A percentile compares a stretch with the other conserved stretches of the same genome.
Conservation (phyloP, 2,888 invertebrate genomes). For the Hetaerina titia region DNA sequence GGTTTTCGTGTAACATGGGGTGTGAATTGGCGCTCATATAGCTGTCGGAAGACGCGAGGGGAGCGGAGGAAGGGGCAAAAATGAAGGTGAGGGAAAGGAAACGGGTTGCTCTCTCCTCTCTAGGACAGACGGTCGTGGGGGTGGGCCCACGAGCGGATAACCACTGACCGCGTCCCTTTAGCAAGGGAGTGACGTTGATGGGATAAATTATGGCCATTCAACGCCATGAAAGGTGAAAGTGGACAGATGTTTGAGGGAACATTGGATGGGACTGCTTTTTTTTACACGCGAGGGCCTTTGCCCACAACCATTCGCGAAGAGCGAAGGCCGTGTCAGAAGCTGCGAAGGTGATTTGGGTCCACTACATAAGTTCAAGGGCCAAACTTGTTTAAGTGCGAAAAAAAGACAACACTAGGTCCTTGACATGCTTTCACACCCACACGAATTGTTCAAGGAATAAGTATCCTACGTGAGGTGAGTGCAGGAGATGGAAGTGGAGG, state of each 20-base stretch:
- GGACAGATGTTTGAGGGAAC: conserved; percentile 35
- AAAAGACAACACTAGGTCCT: neutral
- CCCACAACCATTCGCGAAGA: neutral
- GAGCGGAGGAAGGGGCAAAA: neutral
- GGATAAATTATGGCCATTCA: conserved; percentile 35
- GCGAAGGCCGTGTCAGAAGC: neutral
- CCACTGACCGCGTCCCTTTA: conserved; percentile 31
- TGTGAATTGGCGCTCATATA: conserved; percentile 35
- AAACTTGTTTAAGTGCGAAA: neutral
- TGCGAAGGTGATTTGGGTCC: conserved; percentile 6
- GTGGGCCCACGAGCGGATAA: neutral
- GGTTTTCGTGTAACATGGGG: conserved; percentile 35
- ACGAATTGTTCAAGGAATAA: neutral
- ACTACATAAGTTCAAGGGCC: neutral
- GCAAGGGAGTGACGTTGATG: conserved; percentile 14
- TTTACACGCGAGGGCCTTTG: neutral
- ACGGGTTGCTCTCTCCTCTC: neutral
- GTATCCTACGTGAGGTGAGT: neutral
- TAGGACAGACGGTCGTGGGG: neutral
- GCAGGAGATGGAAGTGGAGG: neutral
- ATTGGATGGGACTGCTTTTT: neutral
- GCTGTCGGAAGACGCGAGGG: neutral
- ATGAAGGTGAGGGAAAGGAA: neutral
- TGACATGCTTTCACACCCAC: conserved; percentile 24
- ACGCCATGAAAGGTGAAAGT: conserved; percentile 14